phyloP scores from a whole-genome alignment of 2,888 invertebrate species.

The Brenthis hecate region DNA sequence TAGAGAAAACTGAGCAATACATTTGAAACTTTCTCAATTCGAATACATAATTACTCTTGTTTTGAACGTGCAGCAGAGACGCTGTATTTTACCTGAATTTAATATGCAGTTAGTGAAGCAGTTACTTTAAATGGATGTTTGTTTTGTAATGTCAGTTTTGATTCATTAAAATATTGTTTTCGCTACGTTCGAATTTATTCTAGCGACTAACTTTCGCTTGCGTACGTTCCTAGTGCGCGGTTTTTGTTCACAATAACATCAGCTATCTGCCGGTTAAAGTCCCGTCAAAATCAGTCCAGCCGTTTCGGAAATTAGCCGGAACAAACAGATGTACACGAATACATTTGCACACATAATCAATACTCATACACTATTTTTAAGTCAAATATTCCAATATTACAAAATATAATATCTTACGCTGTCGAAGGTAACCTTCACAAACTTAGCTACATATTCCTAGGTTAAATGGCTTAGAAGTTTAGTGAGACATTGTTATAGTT shows the following conservation, averaged over 20 bases:
- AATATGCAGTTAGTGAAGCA: conserved; percentile 22
- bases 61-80: conserved; percentile 37
- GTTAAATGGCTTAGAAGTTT: conserved; percentile 39
- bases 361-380: not conserved
- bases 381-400: conserved; percentile 26
- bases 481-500: conserved; percentile 37
- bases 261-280: too few relatives aligned
- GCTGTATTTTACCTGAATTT: conserved; percentile 37
- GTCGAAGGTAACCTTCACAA: conserved; percentile 39
- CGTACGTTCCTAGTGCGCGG: not conserved
- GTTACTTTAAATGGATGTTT: conserved; percentile 11
- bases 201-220: not conserved
- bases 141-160: conserved; percentile 8
- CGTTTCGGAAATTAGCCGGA: too few relatives aligned
- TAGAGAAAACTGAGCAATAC: conserved; percentile 37
- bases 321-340: not conserved
- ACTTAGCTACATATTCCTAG: conserved; percentile 39
- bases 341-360: not conserved
- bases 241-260: too few relatives aligned
- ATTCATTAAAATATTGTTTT: not conserved
- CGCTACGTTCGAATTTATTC: conserved; percentile 1
- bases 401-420: conserved; percentile 13
- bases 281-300: too few relatives aligned
- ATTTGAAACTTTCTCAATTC: conserved; percentile 39
- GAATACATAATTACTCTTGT: conserved; percentile 41